A percentile compares a stretch with the other conserved stretches of the same genome.
phyloP scores from a whole-genome alignment of 2,113 vertebrate genomes.

The Hippocampus barbouri region DNA sequence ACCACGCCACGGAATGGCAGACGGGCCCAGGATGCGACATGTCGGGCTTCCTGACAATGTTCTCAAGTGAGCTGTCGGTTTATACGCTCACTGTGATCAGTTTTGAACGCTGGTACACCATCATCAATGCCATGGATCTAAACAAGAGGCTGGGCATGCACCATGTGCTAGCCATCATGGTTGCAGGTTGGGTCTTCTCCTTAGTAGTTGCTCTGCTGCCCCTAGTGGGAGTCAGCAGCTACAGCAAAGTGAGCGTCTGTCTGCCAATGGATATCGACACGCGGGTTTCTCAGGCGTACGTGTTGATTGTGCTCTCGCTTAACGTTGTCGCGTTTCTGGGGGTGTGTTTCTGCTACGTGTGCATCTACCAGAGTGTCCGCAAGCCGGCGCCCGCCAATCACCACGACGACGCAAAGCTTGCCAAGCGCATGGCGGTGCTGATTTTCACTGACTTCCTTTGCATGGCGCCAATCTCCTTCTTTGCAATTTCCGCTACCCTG shows the following conservation, averaged over 20 bases:
- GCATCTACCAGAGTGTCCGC: slow-evolving; percentile 84
- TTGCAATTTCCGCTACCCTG: slow-evolving; percentile 89
- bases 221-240: slow-evolving; percentile 85
- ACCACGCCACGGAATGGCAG: slow-evolving; percentile 90
- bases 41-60: slow-evolving; percentile 87
- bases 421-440: slow-evolving; percentile 92
- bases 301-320: slow-evolving; percentile 77
- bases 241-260: slow-evolving; percentile 92
- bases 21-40: slow-evolving; percentile 79
- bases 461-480: slow-evolving; percentile 94
- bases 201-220: slow-evolving; percentile 80
- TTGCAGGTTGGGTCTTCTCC: slow-evolving; percentile 81
- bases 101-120: slow-evolving; percentile 89
- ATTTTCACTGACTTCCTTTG: slow-evolving; percentile 93
- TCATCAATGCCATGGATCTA: slow-evolving; percentile 85
- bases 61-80: slow-evolving; percentile 89
- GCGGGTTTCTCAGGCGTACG: slow-evolving; percentile 78
- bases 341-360: slow-evolving; percentile 84
- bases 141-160: slow-evolving; percentile 79
- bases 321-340: slow-evolving; percentile 82
- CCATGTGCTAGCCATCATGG: slow-evolving; percentile 81
- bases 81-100: slow-evolving; percentile 87
- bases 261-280: slow-evolving; percentile 92
- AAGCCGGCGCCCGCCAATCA: slow-evolving; percentile 79
- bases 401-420: slow-evolving; percentile 82